Evolutionary conservation across 2,888 invertebrate genomes (phyloP), one percentile per base, ranked within the genome.

Genomic region (Microctonus brassicae): DNA sequence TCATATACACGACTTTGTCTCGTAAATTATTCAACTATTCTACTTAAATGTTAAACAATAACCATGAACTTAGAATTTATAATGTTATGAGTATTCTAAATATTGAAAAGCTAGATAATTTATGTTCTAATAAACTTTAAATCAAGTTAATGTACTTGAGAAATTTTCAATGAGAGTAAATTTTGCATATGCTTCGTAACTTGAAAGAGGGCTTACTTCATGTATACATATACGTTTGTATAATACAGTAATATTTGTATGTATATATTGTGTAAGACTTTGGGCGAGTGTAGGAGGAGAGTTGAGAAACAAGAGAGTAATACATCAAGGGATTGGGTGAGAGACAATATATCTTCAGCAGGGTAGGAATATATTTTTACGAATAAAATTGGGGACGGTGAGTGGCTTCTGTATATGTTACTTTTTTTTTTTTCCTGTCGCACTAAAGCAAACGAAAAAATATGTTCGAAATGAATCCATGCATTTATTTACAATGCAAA

Each of bases 251-350:
- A 42, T 62, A 20, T 39, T 39, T 29, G 9, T 42, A 55, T 33
- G 61, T 70, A 66, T 71, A 67, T 61, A 9, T 26, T 11, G 29
- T 61, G 42, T 1, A 17, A 47, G 20, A 47, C 47, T 47, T 47
- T 47, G 47, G 47, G 24, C 17, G 33, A 58, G 47, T 17, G 11
- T 29, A 36, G 10, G 39, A 52, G n/a, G 39, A 52, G n/a, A n/a
- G 22, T 36, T 10, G 55, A n/a, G 17, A 34, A 65, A 55, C 17
- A n/a, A 20, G 55, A 80, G 80, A 73, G 82, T 82, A 79, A 84
- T 86, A 78, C 80, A 85, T 86, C 84, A 83, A 79, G 75, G 80
- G 80, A 83, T 83, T 81, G 83, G 83, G 81, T 81, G 78, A 78
- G 77, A 77, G 78, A 80, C 80, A 17, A 80, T 82, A 79, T 81